Conservation (phyloP, 1,140 invertebrate genomes). For the Drosophila saltans region DNA sequence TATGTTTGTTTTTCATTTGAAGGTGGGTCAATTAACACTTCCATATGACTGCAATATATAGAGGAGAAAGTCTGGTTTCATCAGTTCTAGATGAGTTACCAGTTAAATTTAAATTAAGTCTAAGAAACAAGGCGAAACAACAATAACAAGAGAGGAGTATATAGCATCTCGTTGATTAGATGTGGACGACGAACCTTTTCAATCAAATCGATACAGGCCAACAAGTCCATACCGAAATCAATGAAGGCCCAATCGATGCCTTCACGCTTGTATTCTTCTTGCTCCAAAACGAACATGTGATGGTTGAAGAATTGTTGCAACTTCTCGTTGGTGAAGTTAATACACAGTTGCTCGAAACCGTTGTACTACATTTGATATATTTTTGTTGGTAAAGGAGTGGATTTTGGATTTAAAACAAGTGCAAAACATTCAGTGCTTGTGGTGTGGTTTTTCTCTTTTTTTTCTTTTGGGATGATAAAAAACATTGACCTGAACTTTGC, state of each 20-base stretch:
- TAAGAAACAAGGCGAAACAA: conserved; percentile 43
- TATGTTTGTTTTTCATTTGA: conserved; percentile 8
- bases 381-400: conserved; percentile 25
- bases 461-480: not conserved
- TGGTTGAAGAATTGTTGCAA: conserved; percentile 99
- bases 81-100: conserved; percentile 75
- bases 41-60: conserved; percentile 48
- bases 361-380: conserved; percentile 89
- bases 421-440: conserved; percentile 21
- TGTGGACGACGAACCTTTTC: conserved; percentile 92
- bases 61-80: conserved; percentile 53
- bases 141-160: not conserved
- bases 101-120: conserved; percentile 28
- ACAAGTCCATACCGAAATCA: conserved; percentile 98
- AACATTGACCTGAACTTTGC: conserved; percentile 1
- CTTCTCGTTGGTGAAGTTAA: conserved; percentile 99
- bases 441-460: not conserved
- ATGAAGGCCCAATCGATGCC: conserved; percentile 98
- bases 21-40: conserved; percentile 49
- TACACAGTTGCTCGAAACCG: conserved; percentile 99
- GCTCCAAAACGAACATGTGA: conserved; percentile 99
- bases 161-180: conserved; percentile 22
- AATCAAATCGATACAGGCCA: conserved; percentile 98
- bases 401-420: conserved; percentile 10
- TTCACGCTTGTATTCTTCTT: conserved; percentile 98